Evolutionary conservation across 2,113 vertebrate species (phyloP), one percentile per base, ranked within the genome.

Genomic region (Girardinichthys multiradiatus): DNA sequence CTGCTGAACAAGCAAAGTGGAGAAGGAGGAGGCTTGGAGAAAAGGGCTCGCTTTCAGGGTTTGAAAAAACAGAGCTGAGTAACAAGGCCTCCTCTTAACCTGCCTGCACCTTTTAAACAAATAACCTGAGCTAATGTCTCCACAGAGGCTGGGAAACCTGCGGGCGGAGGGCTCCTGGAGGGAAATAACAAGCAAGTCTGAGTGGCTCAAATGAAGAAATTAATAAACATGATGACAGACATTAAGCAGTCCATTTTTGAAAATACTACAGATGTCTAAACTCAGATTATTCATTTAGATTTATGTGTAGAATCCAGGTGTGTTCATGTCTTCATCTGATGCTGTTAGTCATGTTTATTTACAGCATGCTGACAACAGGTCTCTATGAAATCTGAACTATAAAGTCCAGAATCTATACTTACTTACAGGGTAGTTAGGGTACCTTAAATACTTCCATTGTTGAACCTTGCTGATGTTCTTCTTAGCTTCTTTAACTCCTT

Each of bases 91-190:
- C 78, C 75, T 79, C 80, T 83, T 78, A 86, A 84, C 88, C 89
- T 84, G 70, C 83, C 83, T 27, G 29, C 64, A 72, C 76, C 81
- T 71, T 80, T 88, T 89, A 93, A 91, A 89, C 92, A 93, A 93
- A 93, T 93, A 60, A 87, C 60, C 83, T 13, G 28, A 27, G 70
- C 76, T 80, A 64, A 74, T 71, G 82, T 82, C 87, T 78, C 66
- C 17, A 26, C 58, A 35, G 59, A 30, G 24, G 81, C 86, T 84
- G 79, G 72, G 83, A 88, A 84, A 66, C 26, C 72, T 48, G 77
- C 24, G n/a, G 77, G 14, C 9, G 63, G 73, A 57, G 45, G 45
- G 66, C 4, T 48, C 68, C 67, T 51, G 58, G 35, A 57, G 57
- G 28, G 24, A 61, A 61, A 66, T 29, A 58, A 48, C 57, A n/a